Base-by-base conservation (phyloP, 1,140 invertebrate genomes). In the Drosophila suzukii region DNA sequence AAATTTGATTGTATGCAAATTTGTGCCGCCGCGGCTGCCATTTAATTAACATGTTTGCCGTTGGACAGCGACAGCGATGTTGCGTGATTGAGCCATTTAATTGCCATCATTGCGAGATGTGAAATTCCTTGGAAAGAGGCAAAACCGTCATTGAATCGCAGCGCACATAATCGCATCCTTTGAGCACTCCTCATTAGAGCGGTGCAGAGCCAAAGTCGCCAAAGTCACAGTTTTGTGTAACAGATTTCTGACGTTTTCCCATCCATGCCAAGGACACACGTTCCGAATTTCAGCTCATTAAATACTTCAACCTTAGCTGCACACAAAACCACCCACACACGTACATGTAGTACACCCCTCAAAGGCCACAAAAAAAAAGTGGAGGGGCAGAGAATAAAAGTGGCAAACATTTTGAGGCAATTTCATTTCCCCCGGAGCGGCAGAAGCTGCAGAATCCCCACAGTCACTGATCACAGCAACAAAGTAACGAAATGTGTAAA, bases 321-420 rank as follows among this genome's bases (percentile, higher is more conserved):
- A 72, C 75, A 78, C 55, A 65, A 60, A 63, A 36, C 57, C 39
- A 65, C 46, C 41, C 44, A 63, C 62, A 71, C 54, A 62, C 77
- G 67, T 67, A 54, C 53, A 51, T 27, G 27, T 27, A 27, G 27
- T 53, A 39, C 46, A 46, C 49, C 63, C 63, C 74, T 85, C 81
- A 86, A 81, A 85, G 78, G 78, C 47, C 78, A 82, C 49, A 76
- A 74, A 78, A 78, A 78, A 78, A 63, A 34, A 10, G 63, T 57
- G 53, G 49, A 70, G 62, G 51, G 65, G 47, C 60, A 61, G 71
- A 65, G 71, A 78, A 73, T 76, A 70, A 75, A 74, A 81, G 84
- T 90, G 80, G 77, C 77, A 75, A 89, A 84, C 72, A 79, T 85
- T 82, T 84, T 90, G 86, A 82, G 81, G 78, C 79, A 82, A 82